Base-by-base conservation (phyloP, 2,888 invertebrate genomes). In the Nomada fabriciana region DNA sequence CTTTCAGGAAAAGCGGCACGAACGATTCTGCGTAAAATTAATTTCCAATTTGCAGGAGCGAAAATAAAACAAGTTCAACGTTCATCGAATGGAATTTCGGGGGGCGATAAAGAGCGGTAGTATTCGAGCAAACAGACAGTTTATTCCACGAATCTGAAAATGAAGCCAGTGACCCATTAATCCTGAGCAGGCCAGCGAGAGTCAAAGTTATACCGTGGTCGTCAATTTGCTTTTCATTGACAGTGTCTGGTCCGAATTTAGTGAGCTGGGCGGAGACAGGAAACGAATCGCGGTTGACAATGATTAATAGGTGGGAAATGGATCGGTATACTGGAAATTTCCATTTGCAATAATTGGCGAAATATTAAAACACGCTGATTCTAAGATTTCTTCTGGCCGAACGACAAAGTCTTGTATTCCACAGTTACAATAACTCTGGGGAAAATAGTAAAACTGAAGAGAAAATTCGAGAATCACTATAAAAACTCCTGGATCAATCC, bases 231-330 rank as follows among this genome's bases (percentile, higher is more conserved):
- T 85, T 85, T 85, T 85, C 85, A 85, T 85, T 85, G 85, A 85
- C 85, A 83, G 85, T 72, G 82, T 82, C 83, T 86, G 87, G 82
- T 77, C 65, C 67, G 83, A 88, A 88, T 88, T 88, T 88, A 88
- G 87, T 84, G 86, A 70, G 74, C 71, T 75, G 82, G 89, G 85
- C 85, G 88, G 83, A 60, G 79, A 85, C 86, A 75, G 86, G 83
- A 84, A 89, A 88, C 89, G 88, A 89, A 89, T 89, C 86, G 89
- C 80, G 83, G 72, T 86, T 88, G 90, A 88, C 90, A 89, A 88
- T 90, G 90, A 90, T 90, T 89, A 88, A 90, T 89, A 83, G 83
- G 65, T 64, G 65, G 82, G 84, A 80, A 84, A 76, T 72, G 79
- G 79, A 57, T 76, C 63, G 70, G 84, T 60, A 57, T 53, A 78